These are phyloP conservation scores for Dasyurus viverrinus DNA, from an alignment of 2,113 vertebrate genomes.

Conservation along the genomic window DNA sequence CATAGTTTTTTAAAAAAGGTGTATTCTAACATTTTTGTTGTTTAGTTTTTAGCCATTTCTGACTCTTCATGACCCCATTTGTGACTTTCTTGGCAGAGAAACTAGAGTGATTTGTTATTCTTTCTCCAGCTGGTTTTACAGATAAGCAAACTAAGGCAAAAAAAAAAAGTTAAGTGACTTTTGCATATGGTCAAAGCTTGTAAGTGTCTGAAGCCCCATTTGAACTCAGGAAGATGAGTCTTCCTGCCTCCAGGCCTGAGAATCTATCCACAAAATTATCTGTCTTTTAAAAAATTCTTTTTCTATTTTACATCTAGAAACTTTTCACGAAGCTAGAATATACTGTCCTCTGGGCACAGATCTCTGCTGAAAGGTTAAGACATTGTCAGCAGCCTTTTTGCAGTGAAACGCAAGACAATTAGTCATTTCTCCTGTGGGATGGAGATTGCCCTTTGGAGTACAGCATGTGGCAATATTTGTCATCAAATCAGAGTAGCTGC, in stretches of 20 bases:
- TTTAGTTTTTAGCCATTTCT: not conserved
- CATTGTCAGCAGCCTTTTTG: not conserved
- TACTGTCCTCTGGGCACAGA: not conserved
- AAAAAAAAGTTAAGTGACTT: not conserved
- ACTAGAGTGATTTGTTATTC: not conserved
- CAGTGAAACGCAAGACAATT: not conserved
- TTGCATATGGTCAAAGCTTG: not conserved
- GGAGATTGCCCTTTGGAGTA: slow-evolving; percentile 31
- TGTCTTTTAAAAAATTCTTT: not conserved
- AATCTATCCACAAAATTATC: not conserved
- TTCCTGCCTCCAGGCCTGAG: not conserved
- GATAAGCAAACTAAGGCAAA: not conserved
- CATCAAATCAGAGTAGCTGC: not conserved
- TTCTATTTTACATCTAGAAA: slow-evolving; percentile 22
- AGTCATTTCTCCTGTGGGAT: not conserved
- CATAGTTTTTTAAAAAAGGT: not conserved
- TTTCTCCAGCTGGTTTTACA: not conserved
- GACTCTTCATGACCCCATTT: not conserved
- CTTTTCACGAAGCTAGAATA: slow-evolving; percentile 13
- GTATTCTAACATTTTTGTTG: not conserved
- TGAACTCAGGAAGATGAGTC: not conserved
- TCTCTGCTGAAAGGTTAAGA: not conserved
- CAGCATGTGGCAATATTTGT: slow-evolving; percentile 31
- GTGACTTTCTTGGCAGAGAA: not conserved
- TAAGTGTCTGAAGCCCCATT: not conserved